Base-by-base conservation (phyloP, 2,113 vertebrate species). In the Coturnix japonica region DNA sequence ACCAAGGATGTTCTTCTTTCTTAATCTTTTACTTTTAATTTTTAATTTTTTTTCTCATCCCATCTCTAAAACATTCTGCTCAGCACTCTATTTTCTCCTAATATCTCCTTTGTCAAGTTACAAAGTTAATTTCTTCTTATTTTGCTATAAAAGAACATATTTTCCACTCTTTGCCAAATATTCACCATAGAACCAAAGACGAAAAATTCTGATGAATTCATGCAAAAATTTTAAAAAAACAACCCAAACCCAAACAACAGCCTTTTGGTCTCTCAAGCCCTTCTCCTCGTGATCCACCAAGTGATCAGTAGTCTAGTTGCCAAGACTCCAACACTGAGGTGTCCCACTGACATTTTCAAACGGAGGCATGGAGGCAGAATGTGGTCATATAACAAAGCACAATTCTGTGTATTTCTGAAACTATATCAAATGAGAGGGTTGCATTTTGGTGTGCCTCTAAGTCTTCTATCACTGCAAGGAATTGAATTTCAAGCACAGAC, bases 201-300 rank as follows among this genome's bases (percentile, higher is more conserved):
- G 31, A 75, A 85, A 91, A 71, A 6, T 13, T 23, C 37, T 46
- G 47, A 44, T 61, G 53, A 61, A 76, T 22, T 31, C 54, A 70
- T 53, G 51, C 15, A 30, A 37, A 73, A 1, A 61, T 18, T 49
- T 22, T 4, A 54, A 54, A 18, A 79, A 43, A 26, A 0, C 4
- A 49, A 26, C 25, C 33, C 59, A 61, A 26, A 26, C 15, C 25
- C 7, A 37, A 4, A 4, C 11, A n/a, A 3, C 11, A 30, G 23
- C 39, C 25, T 46, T 31, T 75, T 71, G 6, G 6, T 2, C 33
- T 11, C 2, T 0, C 6, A 14, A 3, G 7, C 5, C 16, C 9
- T 37, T 60, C 30, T 75, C 47, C 31, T 22, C 21, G 6, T 26
- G 35, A 65, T 35, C 54, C 16, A 72, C 30, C 47, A 63, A 70